These are phyloP conservation scores for Nyctibius bracteatus DNA, from an alignment of 2,113 vertebrate species.

Conservation along the genomic window DNA sequence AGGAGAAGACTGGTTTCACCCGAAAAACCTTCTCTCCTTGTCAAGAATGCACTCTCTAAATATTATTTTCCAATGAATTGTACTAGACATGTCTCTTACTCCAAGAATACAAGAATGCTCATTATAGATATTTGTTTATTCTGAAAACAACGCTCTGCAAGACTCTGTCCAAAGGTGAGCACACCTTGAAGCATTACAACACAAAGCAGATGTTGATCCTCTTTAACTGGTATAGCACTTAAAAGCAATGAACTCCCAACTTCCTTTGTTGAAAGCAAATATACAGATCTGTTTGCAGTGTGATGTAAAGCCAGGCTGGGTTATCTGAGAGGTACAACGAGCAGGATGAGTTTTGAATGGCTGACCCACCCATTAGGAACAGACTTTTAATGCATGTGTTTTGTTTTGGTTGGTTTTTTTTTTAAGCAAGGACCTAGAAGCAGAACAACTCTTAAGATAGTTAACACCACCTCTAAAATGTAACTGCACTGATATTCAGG, in stretches of 20 bases:
- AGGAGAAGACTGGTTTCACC: constrained; percentile 31
- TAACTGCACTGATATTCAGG: not conserved
- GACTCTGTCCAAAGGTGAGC: not conserved
- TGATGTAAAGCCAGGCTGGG: not conserved
- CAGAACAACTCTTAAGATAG: not conserved
- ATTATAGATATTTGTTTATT: constrained; percentile 4
- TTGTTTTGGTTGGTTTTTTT: not conserved
- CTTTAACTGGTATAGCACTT: not conserved
- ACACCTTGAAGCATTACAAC: not conserved
- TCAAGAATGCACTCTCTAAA: constrained; percentile 13
- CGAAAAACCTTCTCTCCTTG: constrained; percentile 27
- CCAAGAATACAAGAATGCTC: not conserved
- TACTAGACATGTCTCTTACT: not conserved
- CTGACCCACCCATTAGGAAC: not conserved
- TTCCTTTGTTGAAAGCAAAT: constrained; percentile 1
- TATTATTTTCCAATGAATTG: not conserved
- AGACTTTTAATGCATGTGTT: not conserved
- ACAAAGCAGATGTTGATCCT: not conserved
- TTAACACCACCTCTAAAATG: not conserved
- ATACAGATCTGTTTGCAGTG: not conserved
- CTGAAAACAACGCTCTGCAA: constrained; percentile 15
- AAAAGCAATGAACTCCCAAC: not conserved
- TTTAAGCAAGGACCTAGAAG: not conserved
- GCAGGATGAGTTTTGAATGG: not conserved
- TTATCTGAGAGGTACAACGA: not conserved